phyloP scores from a whole-genome alignment of 2,888 invertebrate species.

The Belgica antarctica region DNA sequence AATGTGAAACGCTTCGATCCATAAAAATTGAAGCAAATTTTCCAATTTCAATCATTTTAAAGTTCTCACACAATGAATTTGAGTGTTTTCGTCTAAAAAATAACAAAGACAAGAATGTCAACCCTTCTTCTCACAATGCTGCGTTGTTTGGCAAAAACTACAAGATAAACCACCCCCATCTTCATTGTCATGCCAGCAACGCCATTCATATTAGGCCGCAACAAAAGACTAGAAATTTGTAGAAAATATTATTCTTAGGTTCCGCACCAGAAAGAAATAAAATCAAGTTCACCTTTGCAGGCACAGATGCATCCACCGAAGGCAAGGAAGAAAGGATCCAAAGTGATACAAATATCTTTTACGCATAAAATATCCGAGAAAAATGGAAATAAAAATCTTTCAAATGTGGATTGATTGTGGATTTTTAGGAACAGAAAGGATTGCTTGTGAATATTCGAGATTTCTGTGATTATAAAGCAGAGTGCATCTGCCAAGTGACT shows the following conservation, averaged over 20 bases:
- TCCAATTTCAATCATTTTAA: slow-evolving; percentile 30
- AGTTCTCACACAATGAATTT: not conserved
- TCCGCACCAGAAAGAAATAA: not conserved
- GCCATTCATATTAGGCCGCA: not conserved
- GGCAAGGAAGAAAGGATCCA: not conserved
- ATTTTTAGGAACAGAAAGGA: slow-evolving; percentile 19
- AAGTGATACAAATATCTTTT: slow-evolving; percentile 17
- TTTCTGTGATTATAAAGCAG: not conserved
- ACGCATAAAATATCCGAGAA: not conserved
- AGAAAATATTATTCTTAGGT: not conserved
- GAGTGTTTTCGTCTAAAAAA: slow-evolving; percentile 16
- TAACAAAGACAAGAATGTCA: not conserved
- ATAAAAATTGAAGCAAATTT: slow-evolving; percentile 38
- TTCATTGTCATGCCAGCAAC: not conserved
- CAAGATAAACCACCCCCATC: slow-evolving; percentile 13
- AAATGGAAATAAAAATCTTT: too few relatives aligned
- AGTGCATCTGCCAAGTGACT: slow-evolving; percentile 44
- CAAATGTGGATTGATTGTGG: slow-evolving; percentile 31
- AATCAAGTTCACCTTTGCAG: not conserved
- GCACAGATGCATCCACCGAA: slow-evolving; percentile 3
- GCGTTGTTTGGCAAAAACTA: slow-evolving; percentile 24
- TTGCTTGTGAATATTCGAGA: slow-evolving; percentile 30
- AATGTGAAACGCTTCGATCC: not conserved
- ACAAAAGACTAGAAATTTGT: slow-evolving; percentile 11
- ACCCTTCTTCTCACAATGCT: not conserved